Base-by-base conservation (phyloP, 2,113 vertebrate species). In the Phycodurus eques region DNA sequence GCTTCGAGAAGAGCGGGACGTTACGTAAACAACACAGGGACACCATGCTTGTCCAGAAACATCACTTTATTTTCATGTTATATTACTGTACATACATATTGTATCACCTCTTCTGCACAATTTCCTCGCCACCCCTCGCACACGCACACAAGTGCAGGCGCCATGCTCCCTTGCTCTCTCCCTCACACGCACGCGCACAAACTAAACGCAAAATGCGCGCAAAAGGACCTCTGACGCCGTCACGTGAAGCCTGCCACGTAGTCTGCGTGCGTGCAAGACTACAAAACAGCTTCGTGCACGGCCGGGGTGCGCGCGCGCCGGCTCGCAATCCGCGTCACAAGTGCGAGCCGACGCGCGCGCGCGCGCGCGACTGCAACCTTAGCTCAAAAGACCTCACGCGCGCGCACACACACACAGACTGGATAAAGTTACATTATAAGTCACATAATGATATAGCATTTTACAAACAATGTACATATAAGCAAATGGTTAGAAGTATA, bases 21-120 rank as follows among this genome's bases (percentile, higher is more conserved):
- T 89, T 89, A 88, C 86, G 88, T 89, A 90, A 91, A 89, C 39
- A 64, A 64, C 85, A 85, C 47, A 14, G 71, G 86, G 73, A 74
- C 76, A 80, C n/a, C 71, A 62, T 59, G 73, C 81, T 75, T 2
- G 8, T 67, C 33, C 12, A 19, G 17, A 17, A 63, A 14, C 60
- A 44, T 42, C 15, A 53, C 59, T 89, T 89, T 88, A 84, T 88
- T 85, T 76, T 53, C 6, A 59, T 31, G 12, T 27, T 14, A 59
- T 8, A 35, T 61, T 19, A 61, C 12, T 73, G 43, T 65, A 46
- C 22, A 31, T 31, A 22, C 20, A 17, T 13, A 43, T 66, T 9
- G 14, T 43, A 13, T 13, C 20, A 22, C 44, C 27, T 8, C n/a
- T 2, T 42, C 39, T n/a, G 14, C 12, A 61, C 3, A 54, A 8